These are phyloP conservation scores for Zaprionus capensis DNA, from an alignment of 1,140 invertebrate species.

Conservation along the genomic window DNA sequence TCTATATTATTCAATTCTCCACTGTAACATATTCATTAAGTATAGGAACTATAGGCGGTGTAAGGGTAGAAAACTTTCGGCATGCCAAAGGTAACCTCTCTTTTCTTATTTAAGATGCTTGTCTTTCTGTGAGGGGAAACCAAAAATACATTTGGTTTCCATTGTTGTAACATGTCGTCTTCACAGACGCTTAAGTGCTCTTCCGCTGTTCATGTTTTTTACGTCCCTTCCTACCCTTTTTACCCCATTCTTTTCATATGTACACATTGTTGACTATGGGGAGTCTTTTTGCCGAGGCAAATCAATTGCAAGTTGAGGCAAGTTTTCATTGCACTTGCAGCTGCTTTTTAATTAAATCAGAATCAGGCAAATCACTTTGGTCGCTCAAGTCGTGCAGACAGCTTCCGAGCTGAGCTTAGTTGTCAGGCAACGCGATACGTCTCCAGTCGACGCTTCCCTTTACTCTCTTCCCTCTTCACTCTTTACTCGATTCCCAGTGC, in stretches of 20 bases:
- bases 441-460: background rate
- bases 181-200: background rate
- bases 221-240: background rate
- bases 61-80: no score
- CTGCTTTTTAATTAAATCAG: conserved; percentile 72
- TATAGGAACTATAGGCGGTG: no score
- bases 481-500: background rate
- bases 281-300: background rate
- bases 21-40: no score
- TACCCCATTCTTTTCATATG: background rate
- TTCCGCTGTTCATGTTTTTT: background rate
- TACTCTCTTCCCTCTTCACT: background rate
- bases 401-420: conserved; percentile 40
- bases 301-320: conserved; percentile 6
- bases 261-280: conserved; percentile 19
- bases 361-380: conserved; percentile 65
- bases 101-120: background rate
- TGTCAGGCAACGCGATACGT: conserved; percentile 17
- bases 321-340: conserved; percentile 55
- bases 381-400: conserved; percentile 36
- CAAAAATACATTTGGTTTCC: conserved; percentile 8
- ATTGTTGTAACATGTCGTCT: background rate
- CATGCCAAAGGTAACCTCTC: no score
- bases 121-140: background rate
- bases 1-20: no score